Evolutionary conservation across 1,140 invertebrate genomes (phyloP).

Genomic region (Dendrolimus kikuchii): DNA sequence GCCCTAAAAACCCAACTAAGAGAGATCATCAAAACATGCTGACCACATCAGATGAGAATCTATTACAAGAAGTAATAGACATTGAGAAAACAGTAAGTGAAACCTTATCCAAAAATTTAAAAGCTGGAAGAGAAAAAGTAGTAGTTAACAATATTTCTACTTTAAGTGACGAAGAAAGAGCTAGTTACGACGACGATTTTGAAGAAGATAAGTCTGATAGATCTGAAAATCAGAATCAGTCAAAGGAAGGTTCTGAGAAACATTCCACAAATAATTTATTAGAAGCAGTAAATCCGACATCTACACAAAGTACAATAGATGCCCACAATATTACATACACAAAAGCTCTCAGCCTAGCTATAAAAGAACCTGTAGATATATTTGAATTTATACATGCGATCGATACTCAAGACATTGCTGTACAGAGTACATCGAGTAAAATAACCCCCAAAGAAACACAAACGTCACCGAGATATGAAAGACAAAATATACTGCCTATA

Average conservation of each 20-base stretch:
- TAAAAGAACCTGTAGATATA: slow-evolving; percentile 58
- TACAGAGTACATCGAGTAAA: slow-evolving; percentile 45
- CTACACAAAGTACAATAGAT: background rate
- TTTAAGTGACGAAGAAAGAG: slow-evolving; percentile 13
- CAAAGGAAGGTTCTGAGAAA: slow-evolving; percentile 1
- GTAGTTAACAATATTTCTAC: slow-evolving; percentile 16
- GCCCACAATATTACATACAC: slow-evolving; percentile 29
- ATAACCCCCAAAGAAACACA: slow-evolving; percentile 61
- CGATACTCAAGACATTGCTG: slow-evolving; percentile 55
- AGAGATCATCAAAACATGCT: slow-evolving; percentile 35
- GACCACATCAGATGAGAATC: slow-evolving; percentile 59
- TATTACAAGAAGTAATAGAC: slow-evolving; percentile 55
- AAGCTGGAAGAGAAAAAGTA: slow-evolving; percentile 5
- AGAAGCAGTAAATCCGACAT: background rate
- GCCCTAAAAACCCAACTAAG: slow-evolving; percentile 23
- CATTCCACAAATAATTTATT: background rate
- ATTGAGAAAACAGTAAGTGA: slow-evolving; percentile 44
- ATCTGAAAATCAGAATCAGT: background rate
- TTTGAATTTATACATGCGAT: slow-evolving; percentile 62
- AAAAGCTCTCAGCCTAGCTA: slow-evolving; percentile 45
- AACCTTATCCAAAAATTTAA: slow-evolving; percentile 29
- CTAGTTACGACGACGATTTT: slow-evolving; percentile 65
- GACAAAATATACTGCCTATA: slow-evolving; percentile 40
- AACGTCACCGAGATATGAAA: slow-evolving; percentile 54
- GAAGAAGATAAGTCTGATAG: slow-evolving; percentile 52